A percentile compares a stretch with the other conserved stretches of the same genome.
Conservation (phyloP, 2,888 invertebrate species). For the Rhyacophila evoluta region DNA sequence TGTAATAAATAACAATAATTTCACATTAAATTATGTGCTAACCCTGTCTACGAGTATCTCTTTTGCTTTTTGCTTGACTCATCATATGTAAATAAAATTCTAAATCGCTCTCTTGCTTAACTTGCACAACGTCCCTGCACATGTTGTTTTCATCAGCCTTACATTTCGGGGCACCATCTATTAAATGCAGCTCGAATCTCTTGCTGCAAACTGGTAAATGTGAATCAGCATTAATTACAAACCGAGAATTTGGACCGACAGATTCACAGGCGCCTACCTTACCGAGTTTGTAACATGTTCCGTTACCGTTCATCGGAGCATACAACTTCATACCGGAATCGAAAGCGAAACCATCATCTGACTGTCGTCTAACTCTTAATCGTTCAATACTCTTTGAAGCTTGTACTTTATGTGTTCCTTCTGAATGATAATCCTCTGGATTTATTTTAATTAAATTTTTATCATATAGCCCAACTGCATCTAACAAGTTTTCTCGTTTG, state of each 20-base stretch:
- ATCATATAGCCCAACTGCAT: not conserved
- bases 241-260: not conserved
- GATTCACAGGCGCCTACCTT: not conserved
- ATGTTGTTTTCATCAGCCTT: conserved; percentile 9
- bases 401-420: not conserved
- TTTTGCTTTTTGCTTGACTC: not conserved
- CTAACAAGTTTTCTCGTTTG: not conserved
- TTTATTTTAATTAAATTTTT: not conserved
- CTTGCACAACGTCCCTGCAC: not conserved
- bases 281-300: not conserved
- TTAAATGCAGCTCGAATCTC: not conserved
- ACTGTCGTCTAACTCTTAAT: not conserved
- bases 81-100: not conserved
- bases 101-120: not conserved
- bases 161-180: not conserved
- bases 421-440: not conserved
- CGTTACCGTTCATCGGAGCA: not conserved
- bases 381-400: not conserved
- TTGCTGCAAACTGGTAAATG: not conserved
- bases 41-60: not conserved
- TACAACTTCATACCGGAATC: not conserved
- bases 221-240: not conserved
- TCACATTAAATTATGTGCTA: not conserved
- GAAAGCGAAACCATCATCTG: not conserved
- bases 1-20: not conserved